Conservation (phyloP, 1,140 invertebrate species). For the Drosophila kepulauana region DNA sequence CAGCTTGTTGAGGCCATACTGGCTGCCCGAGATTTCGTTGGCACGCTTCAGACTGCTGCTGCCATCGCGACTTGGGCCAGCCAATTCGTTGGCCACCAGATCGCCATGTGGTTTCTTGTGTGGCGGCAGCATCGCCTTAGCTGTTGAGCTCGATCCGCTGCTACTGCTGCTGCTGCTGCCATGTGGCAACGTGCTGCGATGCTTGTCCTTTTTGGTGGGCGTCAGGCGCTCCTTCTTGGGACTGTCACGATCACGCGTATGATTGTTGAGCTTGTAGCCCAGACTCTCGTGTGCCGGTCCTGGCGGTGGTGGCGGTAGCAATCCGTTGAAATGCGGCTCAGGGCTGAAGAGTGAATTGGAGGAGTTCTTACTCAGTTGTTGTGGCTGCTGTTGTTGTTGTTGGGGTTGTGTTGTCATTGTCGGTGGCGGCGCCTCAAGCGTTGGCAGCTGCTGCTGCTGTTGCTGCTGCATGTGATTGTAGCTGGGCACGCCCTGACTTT, state of each 20-base stretch:
- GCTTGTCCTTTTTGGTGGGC: constrained; percentile 75
- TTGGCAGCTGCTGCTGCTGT: constrained; percentile 37
- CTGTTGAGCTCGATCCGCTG: constrained; percentile 6
- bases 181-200: constrained; percentile 43
- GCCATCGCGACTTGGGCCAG: constrained; percentile 46
- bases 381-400: constrained; percentile 27
- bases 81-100: constrained; percentile 49
- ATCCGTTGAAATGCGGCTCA: constrained; percentile 68
- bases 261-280: constrained; percentile 66
- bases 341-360: constrained; percentile 77
- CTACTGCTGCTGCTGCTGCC: constrained; percentile 2
- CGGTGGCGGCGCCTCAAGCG: constrained; percentile 22
- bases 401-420: neutral
- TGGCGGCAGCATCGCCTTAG: constrained; percentile 62
- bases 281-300: constrained; percentile 53
- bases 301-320: constrained; percentile 57
- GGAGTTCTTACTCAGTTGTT: constrained; percentile 46
- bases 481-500: constrained; percentile 57
- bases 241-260: constrained; percentile 67
- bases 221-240: constrained; percentile 73
- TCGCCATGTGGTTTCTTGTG: constrained; percentile 52
- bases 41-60: constrained; percentile 65
- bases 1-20: constrained; percentile 65
- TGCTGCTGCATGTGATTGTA: constrained; percentile 64
- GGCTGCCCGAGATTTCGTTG: constrained; percentile 61